phyloP scores from a whole-genome alignment of 2,888 invertebrate genomes.

The Aphrophora alni region DNA sequence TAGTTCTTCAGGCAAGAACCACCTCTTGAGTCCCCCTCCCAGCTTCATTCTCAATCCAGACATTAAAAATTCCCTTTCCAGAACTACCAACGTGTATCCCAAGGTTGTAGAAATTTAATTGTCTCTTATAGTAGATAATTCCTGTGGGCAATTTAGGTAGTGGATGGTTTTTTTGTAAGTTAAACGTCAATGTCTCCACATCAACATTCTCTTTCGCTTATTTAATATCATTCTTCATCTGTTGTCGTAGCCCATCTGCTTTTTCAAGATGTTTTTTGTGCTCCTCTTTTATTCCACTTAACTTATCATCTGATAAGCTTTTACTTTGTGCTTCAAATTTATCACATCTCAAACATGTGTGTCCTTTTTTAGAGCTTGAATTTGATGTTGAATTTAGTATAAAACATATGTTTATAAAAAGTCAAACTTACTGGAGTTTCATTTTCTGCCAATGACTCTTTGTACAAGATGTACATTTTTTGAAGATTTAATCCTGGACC shows the following conservation, averaged over 20 bases:
- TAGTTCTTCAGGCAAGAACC: no score
- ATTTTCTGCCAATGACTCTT: background rate
- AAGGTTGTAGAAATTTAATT: conserved; percentile 49
- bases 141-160: conserved; percentile 47
- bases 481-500: conserved; percentile 4
- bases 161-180: conserved; percentile 49
- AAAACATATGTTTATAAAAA: conserved; percentile 3
- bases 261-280: background rate
- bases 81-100: conserved; percentile 43
- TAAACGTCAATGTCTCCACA: conserved; percentile 32
- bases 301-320: background rate
- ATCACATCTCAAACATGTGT: background rate
- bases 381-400: conserved; percentile 19
- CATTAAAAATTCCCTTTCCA: no score
- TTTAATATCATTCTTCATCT: background rate
- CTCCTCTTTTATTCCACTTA: background rate
- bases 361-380: conserved; percentile 2
- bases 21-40: no score
- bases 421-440: conserved; percentile 9
- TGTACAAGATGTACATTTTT: conserved; percentile 22
- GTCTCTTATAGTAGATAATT: conserved; percentile 50
- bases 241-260: background rate
- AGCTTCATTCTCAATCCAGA: no score
- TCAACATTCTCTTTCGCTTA: background rate
- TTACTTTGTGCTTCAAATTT: background rate